Evolutionary conservation across 1,140 invertebrate genomes (phyloP).

Genomic region (Hycleus cichorii): DNA sequence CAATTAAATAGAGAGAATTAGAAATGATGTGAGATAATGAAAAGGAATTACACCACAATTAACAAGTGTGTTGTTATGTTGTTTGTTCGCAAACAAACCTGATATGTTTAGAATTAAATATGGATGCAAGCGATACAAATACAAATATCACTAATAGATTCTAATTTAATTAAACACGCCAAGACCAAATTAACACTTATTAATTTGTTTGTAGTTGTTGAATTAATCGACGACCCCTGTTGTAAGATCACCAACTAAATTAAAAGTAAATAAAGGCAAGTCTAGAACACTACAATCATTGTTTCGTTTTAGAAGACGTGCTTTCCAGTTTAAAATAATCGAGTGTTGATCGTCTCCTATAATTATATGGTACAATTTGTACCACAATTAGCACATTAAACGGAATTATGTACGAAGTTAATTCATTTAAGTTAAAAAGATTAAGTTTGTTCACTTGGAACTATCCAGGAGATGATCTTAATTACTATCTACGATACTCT

Average conservation of each 20-base stretch:
- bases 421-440: constrained; percentile 22
- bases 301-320: background rate
- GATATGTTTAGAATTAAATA: constrained; percentile 1
- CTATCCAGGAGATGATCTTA: constrained; percentile 31
- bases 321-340: background rate
- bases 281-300: background rate
- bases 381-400: constrained; percentile 19
- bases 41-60: constrained; percentile 17
- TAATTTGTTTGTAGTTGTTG: constrained; percentile 22
- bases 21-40: background rate
- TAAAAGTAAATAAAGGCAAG: background rate
- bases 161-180: constrained; percentile 25
- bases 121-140: constrained; percentile 6
- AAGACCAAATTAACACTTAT: constrained; percentile 24
- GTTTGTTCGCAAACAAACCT: constrained; percentile 20
- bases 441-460: constrained; percentile 32
- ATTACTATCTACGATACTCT: constrained; percentile 29
- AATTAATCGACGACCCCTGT: constrained; percentile 5
- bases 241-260: background rate
- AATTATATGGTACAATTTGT: constrained; percentile 14
- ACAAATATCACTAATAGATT: constrained; percentile 25
- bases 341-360: background rate
- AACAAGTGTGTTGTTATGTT: constrained; percentile 16
- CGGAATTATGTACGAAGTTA: constrained; percentile 19
- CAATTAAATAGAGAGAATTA: too few species aligned